Percentiles rank a stretch among this genome's conserved stretches.
Conservation (phyloP, 2,888 invertebrate species). For the Graphium colonna region DNA sequence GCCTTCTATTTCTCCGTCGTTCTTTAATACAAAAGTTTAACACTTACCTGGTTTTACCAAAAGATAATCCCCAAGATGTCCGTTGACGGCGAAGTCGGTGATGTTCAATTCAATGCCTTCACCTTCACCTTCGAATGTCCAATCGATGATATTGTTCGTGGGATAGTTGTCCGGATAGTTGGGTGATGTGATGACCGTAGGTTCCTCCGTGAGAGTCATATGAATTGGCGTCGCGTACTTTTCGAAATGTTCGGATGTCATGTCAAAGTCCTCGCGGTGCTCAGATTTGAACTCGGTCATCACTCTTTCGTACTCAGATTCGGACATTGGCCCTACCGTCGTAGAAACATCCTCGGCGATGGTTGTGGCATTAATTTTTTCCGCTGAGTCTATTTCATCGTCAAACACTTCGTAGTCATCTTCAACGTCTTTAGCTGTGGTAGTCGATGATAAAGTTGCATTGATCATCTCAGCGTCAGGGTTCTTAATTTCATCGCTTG, state of each 20-base stretch:
- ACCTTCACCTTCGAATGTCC: conserved; percentile 61
- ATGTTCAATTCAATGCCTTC: conserved; percentile 66
- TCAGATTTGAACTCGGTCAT: conserved; percentile 42
- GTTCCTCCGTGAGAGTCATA: conserved; percentile 41
- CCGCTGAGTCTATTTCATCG: conserved; percentile 12
- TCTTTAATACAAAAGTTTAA: neutral
- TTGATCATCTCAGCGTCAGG: conserved; percentile 23
- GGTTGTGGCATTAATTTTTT: neutral
- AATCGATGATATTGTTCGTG: conserved; percentile 51
- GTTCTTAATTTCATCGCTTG: conserved; percentile 22
- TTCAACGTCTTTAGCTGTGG: conserved; percentile 14
- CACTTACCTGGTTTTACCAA: conserved; percentile 64
- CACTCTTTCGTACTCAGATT: conserved; percentile 39
- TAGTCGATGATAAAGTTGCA: conserved; percentile 20
- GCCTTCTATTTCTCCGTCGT: too few species aligned
- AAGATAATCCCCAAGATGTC: conserved; percentile 56
- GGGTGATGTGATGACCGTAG: conserved; percentile 49
- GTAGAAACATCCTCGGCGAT: neutral
- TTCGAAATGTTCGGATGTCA: conserved; percentile 35
- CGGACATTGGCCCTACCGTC: conserved; percentile 35
- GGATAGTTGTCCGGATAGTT: conserved; percentile 54
- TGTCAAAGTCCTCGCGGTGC: conserved; percentile 28
- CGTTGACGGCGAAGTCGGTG: conserved; percentile 56
- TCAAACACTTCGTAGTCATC: neutral
- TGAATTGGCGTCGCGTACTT: conserved; percentile 38